Evolutionary conservation across 2,888 invertebrate genomes (phyloP).

Genomic region (Adelphocoris suturalis): DNA sequence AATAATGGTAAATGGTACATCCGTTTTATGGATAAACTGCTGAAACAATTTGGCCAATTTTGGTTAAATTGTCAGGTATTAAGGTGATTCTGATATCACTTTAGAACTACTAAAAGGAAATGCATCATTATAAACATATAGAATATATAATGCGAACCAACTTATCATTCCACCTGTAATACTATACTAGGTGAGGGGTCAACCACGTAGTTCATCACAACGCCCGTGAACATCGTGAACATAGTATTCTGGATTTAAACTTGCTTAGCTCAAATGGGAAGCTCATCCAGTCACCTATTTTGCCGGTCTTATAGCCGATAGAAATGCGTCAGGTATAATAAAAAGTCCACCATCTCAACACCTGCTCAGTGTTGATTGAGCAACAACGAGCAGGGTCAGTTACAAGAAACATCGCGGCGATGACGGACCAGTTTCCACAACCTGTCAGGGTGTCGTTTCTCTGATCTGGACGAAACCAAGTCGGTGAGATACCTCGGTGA

Average conservation of each 20-base stretch:
- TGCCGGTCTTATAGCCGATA: neutral
- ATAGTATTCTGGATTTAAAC: neutral
- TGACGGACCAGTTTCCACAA: conserved; percentile 32
- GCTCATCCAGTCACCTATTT: neutral
- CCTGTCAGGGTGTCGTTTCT: neutral
- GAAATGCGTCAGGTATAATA: neutral
- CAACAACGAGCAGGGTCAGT: conserved; percentile 21
- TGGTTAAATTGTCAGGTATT: too few relatives aligned
- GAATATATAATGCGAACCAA: neutral
- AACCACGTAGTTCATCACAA: too few relatives aligned
- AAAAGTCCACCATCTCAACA: conserved; percentile 1
- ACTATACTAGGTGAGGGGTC: too few relatives aligned
- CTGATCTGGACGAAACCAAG: conserved; percentile 17
- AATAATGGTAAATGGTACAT: too few relatives aligned
- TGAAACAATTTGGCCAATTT: too few relatives aligned
- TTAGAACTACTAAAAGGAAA: too few relatives aligned
- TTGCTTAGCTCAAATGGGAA: neutral
- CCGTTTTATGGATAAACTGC: too few relatives aligned
- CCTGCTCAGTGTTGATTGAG: conserved; percentile 13
- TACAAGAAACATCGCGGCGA: conserved; percentile 6
- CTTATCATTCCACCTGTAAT: neutral
- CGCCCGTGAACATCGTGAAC: too few relatives aligned
- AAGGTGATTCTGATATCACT: too few relatives aligned
- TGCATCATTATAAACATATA: too few relatives aligned
- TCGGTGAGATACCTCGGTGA: conserved; percentile 35